Percentiles rank a stretch among this genome's conserved stretches.
Evolutionary conservation across 1,140 invertebrate genomes (phyloP).

Genomic region (Drosophila kanapiae): DNA sequence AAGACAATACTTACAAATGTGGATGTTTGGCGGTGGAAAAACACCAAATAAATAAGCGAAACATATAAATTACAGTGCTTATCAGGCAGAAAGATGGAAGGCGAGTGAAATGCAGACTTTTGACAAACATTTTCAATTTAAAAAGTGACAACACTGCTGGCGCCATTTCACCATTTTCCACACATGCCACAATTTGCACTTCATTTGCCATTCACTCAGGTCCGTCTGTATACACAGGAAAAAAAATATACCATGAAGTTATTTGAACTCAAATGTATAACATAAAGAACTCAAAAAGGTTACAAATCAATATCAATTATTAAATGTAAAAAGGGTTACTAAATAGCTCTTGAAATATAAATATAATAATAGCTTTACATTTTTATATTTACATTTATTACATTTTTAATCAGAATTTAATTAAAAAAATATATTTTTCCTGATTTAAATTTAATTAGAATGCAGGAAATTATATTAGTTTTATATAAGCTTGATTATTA

Average conservation of each 20-base stretch:
- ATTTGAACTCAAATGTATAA: too few species aligned
- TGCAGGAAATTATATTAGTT: too few species aligned
- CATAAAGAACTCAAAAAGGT: too few species aligned
- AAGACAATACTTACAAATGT: slow-evolving; percentile 12
- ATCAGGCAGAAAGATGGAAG: slow-evolving; percentile 38
- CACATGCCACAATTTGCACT: slow-evolving; percentile 53
- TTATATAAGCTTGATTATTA: too few species aligned
- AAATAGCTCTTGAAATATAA: too few species aligned
- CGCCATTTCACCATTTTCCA: slow-evolving; percentile 23
- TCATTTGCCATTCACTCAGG: slow-evolving; percentile 58
- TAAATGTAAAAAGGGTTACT: too few species aligned
- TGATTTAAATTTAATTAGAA: too few species aligned
- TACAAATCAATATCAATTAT: too few species aligned
- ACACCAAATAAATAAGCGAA: slow-evolving; percentile 35
- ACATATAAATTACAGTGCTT: slow-evolving; percentile 52
- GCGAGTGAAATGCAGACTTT: slow-evolving; percentile 40
- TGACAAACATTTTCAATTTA: slow-evolving; percentile 80
- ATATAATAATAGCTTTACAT: too few species aligned
- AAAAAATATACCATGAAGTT: neutral
- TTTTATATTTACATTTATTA: too few species aligned
- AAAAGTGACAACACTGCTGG: slow-evolving; percentile 63
- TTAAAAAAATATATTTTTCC: too few species aligned
- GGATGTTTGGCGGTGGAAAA: slow-evolving; percentile 1
- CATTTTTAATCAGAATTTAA: too few species aligned
- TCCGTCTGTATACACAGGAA: neutral